Evolutionary conservation across 2,113 vertebrate genomes (phyloP), one percentile per base, ranked within the genome.

Genomic region (Tragelaphus buxtoni): DNA sequence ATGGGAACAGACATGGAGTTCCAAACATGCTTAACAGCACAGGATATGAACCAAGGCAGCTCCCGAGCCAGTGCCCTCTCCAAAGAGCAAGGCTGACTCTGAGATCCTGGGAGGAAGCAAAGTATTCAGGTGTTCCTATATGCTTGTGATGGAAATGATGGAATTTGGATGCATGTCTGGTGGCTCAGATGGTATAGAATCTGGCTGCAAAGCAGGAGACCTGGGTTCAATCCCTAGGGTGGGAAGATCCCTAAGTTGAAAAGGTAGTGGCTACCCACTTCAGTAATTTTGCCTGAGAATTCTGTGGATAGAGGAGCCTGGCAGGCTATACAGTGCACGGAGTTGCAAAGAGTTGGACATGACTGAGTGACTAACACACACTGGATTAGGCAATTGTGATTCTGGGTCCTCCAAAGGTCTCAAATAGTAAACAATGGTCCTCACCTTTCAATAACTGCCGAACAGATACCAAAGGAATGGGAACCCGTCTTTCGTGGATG

Each of bases 371-470:
- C 69, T 14, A 4, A 42, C 39, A 74, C 69, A 74, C 69, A 42
- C 69, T 45, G 7, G 17, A 76, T 69, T 47, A 47, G 22, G 7
- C 0, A 5, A 5, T 2, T 74, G 51, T 84, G 35, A 83, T 76
- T 55, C 51, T 32, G 14, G 58, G 11, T 95, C 18, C 58, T 39
- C 49, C 72, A 60, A 45, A 92, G 32, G 26, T 86, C 72, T 93
- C 14, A 5, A 26, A 42, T 93, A 28, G 53, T 51, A 79, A 56
- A 95, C 92, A 72, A 92, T 16, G 16, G 3, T 82, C 51, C 55
- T 93, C 14, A 9, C 35, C 82, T 77, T 96, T 85, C 61, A 88
- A 22, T 53, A 83, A 26, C 39, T 93, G 58, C 47, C 76, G 56
- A 83, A 86, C 22, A 86, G 7, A 65, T 9, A 26, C 30, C 35